These are phyloP conservation scores for Aphodius granarius DNA, from an alignment of 2,888 invertebrate genomes.

Conservation along the genomic window DNA sequence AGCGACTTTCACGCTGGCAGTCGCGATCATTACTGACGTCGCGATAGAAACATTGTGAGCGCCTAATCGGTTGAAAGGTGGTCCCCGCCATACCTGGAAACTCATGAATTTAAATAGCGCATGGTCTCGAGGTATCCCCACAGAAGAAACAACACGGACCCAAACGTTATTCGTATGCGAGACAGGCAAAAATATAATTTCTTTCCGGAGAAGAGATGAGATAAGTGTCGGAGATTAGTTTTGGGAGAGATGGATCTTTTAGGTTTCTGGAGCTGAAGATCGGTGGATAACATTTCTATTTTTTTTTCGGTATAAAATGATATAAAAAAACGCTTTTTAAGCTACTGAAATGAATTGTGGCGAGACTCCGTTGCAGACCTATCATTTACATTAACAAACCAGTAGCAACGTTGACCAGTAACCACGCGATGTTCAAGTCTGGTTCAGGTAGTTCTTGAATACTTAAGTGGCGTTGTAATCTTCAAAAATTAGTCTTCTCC, in stretches of 20 bases:
- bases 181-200: background rate
- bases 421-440: too few species aligned
- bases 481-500: too few species aligned
- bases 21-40: slow-evolving; percentile 21
- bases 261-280: too few species aligned
- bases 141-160: slow-evolving; percentile 3
- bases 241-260: background rate
- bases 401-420: too few species aligned
- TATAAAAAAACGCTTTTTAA: too few species aligned
- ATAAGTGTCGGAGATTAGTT: background rate
- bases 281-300: too few species aligned
- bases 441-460: too few species aligned
- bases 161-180: background rate
- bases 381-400: too few species aligned
- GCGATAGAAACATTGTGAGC: slow-evolving; percentile 23
- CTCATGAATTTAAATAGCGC: slow-evolving; percentile 26
- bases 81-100: slow-evolving; percentile 23
- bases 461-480: too few species aligned
- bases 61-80: background rate
- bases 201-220: background rate
- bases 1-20: slow-evolving; percentile 4
- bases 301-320: too few species aligned
- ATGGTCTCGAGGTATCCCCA: background rate
- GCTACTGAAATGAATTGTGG: too few species aligned
- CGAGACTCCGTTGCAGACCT: too few species aligned